Percentiles rank a stretch among this genome's conserved stretches.
Evolutionary conservation across 2,797 vertebrate genomes (phyloP).

Genomic region (Myripristis jacobus): DNA sequence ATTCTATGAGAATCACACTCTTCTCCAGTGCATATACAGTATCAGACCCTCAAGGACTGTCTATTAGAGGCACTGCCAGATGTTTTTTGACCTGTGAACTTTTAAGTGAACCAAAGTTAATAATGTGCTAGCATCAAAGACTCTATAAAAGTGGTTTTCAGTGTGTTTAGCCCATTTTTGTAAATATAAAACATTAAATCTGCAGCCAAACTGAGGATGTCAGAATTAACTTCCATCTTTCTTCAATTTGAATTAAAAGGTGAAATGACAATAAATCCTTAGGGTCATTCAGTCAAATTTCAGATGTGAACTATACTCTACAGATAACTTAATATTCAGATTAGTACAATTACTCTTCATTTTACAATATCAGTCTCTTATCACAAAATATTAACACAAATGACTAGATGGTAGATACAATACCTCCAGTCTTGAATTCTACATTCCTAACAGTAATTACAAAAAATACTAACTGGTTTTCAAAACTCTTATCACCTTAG

Average conservation of each 20-base stretch:
- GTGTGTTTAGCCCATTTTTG: constrained; percentile 66
- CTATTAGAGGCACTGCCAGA: constrained; percentile 35
- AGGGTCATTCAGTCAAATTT: constrained; percentile 56
- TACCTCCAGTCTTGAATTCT: constrained; percentile 70
- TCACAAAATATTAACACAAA: constrained; percentile 83
- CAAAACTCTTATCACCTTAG: constrained; percentile 63
- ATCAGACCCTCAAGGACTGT: constrained; percentile 31
- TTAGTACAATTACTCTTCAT: constrained; percentile 71
- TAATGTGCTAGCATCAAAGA: constrained; percentile 51
- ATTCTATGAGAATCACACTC: constrained; percentile 5
- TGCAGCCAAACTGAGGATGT: constrained; percentile 60
- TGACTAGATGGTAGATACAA: constrained; percentile 61
- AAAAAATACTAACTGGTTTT: constrained; percentile 72
- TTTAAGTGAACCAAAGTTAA: constrained; percentile 39
- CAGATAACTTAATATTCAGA: constrained; percentile 65
- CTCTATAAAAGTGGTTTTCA: constrained; percentile 57
- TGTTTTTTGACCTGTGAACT: constrained; percentile 27
- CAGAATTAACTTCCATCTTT: constrained; percentile 46
- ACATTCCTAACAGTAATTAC: constrained; percentile 79
- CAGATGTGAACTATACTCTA: constrained; percentile 63
- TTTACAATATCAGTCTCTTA: constrained; percentile 74
- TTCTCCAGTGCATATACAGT: constrained; percentile 32
- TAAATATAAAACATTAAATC: constrained; percentile 73
- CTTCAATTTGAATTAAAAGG: constrained; percentile 60
- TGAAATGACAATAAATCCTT: constrained; percentile 66